phyloP scores from a whole-genome alignment of 2,888 invertebrate genomes.

The Pristionchus exspectatus region DNA sequence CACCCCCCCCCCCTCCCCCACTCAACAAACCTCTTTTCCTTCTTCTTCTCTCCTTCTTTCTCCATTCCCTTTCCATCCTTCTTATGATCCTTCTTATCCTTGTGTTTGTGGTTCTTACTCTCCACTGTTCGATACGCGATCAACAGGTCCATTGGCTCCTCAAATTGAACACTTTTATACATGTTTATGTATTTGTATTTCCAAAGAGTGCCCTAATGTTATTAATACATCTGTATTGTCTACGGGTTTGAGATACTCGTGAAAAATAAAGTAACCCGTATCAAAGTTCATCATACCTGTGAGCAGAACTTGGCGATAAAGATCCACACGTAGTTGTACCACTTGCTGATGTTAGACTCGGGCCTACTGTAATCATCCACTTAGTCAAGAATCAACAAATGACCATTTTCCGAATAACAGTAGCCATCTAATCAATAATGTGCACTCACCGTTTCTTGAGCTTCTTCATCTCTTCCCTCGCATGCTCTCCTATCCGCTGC shows the following conservation, averaged over 20 bases:
- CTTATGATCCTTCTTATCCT: conserved; percentile 47
- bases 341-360: conserved; percentile 64
- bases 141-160: conserved; percentile 53
- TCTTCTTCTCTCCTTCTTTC: conserved; percentile 23
- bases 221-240: conserved; percentile 56
- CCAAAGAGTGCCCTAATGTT: background rate
- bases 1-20: background rate
- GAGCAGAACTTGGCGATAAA: conserved; percentile 73
- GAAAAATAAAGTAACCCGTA: conserved; percentile 53
- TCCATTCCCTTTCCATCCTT: conserved; percentile 2
- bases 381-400: background rate
- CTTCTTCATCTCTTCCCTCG: conserved; percentile 61
- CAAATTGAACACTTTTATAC: background rate
- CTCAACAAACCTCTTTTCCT: conserved; percentile 9
- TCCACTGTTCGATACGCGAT: conserved; percentile 40
- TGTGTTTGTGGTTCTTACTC: conserved; percentile 39
- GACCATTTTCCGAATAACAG: background rate
- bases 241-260: background rate
- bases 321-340: conserved; percentile 74
- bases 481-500: conserved; percentile 72
- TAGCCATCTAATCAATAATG: conserved; percentile 14
- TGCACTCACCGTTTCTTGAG: conserved; percentile 57
- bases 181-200: background rate
- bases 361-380: conserved; percentile 60
- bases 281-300: conserved; percentile 59